A percentile compares a stretch with the other conserved stretches of the same genome.
phyloP scores from a whole-genome alignment of 2,113 vertebrate genomes.

The Ardeotis arabs region DNA sequence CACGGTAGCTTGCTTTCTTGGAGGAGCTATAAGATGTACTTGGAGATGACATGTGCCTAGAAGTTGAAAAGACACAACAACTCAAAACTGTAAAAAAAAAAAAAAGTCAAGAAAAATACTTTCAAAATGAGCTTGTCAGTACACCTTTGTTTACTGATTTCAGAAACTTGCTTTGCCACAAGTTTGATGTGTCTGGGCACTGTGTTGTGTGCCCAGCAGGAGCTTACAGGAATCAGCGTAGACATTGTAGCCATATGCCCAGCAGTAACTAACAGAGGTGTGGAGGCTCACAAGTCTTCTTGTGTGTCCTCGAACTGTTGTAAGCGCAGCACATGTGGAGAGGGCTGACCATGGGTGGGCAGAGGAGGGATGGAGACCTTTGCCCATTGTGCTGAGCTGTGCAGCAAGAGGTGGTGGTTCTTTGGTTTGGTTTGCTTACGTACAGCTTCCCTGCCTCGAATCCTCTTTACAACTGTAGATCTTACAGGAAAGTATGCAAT shows the following conservation, averaged over 20 bases:
- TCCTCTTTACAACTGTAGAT: background rate
- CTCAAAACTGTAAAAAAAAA: background rate
- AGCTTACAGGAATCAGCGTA: background rate
- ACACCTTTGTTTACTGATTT: background rate
- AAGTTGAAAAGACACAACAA: background rate
- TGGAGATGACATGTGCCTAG: background rate
- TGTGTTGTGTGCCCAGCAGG: background rate
- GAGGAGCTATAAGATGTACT: background rate
- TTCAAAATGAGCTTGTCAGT: background rate
- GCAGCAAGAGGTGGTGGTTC: background rate
- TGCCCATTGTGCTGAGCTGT: background rate
- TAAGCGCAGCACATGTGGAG: rapidly evolving
- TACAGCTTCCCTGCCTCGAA: background rate
- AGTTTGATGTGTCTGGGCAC: background rate
- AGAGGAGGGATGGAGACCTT: background rate
- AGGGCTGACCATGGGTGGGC: background rate
- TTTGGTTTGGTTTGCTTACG: background rate
- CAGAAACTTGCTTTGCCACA: background rate
- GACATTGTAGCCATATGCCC: background rate
- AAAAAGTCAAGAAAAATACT: background rate
- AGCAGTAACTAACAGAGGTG: background rate
- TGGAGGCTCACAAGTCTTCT: background rate
- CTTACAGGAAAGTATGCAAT: background rate
- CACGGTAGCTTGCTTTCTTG: background rate
- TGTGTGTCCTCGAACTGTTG: background rate